Evolutionary conservation across 92 coral and sea anemone genomes (phyloP), one percentile per base, ranked within the genome.

Genomic region (Paramuricea clavata): DNA sequence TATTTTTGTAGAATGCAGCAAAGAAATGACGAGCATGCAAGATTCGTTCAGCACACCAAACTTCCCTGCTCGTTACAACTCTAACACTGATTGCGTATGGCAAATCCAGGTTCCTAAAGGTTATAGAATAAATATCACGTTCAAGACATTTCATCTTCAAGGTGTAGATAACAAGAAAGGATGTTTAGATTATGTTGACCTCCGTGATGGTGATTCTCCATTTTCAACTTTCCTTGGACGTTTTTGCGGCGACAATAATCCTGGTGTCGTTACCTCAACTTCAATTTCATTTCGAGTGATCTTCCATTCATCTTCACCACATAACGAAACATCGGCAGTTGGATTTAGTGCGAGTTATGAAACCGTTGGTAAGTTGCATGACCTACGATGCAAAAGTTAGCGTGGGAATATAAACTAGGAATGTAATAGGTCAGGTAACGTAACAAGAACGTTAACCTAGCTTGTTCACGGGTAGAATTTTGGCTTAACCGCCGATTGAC

Each of bases 141-240:
- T 93, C 65, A 49, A 78, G 49, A 87, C 86, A 62, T 93, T 93
- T 76, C 88, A 84, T 42, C 71, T 93, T 59, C 77, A 88, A 60
- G 85, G 76, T 39, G 88, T 93, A 16, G 92, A 93, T 76, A 74
- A 69, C 26, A 88, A 89, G 31, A 85, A 86, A 15, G 94, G 97
- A 19, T 93, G 97, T 52, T 72, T 85, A 35, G 97, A 93, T 81
- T 93, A 85, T 81, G 88, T 93, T 25, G 97, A 93, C 67, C 87
- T 93, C 31, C 78, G 97, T 65, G 97, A 93, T 59, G 97, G 97
- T 12, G 83, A 89, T 23, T 84, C 60, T 69, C 85, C 92, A 44
- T 83, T 87, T 43, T 91, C 94, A 60, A 91, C 85, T 78, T 90
- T 93, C 74, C 72, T 85, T 27, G 93, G 97, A n/a, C 89, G 91